These are phyloP conservation scores for Bombyx huttoni DNA, from an alignment of 2,888 invertebrate genomes.

Conservation along the genomic window DNA sequence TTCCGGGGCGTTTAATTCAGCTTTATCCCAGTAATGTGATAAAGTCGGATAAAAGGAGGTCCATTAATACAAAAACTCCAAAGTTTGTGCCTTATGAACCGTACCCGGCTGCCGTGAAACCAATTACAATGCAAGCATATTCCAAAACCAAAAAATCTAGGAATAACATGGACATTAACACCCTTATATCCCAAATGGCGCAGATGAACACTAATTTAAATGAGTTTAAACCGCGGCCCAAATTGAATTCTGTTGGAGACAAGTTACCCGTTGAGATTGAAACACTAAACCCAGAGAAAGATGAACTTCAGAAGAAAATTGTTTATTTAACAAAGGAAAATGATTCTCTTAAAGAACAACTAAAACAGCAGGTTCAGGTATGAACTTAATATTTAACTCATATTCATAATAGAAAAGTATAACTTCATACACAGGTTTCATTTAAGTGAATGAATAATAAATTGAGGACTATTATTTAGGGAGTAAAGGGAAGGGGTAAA, in stretches of 20 bases:
- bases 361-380: slow-evolving; percentile 89
- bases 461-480: no score
- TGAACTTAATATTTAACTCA: background rate
- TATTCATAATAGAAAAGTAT: background rate
- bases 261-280: slow-evolving; percentile 27
- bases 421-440: no score
- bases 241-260: slow-evolving; percentile 42
- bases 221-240: slow-evolving; percentile 69
- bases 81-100: slow-evolving; percentile 93
- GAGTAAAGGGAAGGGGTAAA: no score
- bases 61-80: slow-evolving; percentile 76
- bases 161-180: slow-evolving; percentile 77
- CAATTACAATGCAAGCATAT: slow-evolving; percentile 74
- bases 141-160: slow-evolving; percentile 49
- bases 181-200: slow-evolving; percentile 80
- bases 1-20: slow-evolving; percentile 44
- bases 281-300: slow-evolving; percentile 46
- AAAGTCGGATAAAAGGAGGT: slow-evolving; percentile 67
- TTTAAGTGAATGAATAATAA: no score
- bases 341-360: slow-evolving; percentile 80
- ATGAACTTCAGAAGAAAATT: slow-evolving; percentile 73
- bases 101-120: slow-evolving; percentile 87
- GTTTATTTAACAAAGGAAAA: slow-evolving; percentile 78
- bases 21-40: slow-evolving; percentile 75
- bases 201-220: slow-evolving; percentile 76